These are phyloP conservation scores for Remorina albescens DNA, from an alignment of 2,797 vertebrate species.

Conservation along the genomic window DNA sequence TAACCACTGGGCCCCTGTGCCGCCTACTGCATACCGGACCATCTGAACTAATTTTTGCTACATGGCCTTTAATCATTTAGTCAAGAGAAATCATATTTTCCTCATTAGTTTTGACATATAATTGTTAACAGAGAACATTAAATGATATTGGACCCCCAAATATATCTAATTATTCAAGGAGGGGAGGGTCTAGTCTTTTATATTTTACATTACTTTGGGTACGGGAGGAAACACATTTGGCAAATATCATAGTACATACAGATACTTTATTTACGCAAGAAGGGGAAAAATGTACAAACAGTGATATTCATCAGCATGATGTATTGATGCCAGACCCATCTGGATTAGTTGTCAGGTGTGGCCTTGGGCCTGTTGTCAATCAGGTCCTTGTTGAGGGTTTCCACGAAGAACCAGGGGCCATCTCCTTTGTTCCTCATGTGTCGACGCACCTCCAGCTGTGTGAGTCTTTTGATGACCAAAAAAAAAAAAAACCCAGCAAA, in stretches of 20 bases:
- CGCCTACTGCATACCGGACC: no score
- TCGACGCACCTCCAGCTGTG: slow-evolving; percentile 84
- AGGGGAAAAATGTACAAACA: slow-evolving; percentile 78
- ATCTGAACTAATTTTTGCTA: no score
- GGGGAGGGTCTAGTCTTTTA: no score
- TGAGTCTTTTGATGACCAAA: slow-evolving; percentile 77
- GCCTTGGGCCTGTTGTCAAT: slow-evolving; percentile 87
- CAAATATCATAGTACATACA: slow-evolving; percentile 51
- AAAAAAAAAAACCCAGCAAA: not conserved
- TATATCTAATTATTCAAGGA: no score
- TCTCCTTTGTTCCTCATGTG: slow-evolving; percentile 92
- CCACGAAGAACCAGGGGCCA: slow-evolving; percentile 90
- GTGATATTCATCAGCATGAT: slow-evolving; percentile 54
- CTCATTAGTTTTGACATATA: no score
- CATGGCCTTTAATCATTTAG: no score
- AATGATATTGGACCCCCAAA: no score
- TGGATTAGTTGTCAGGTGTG: slow-evolving; percentile 88
- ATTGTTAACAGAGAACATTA: no score
- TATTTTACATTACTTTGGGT: no score
- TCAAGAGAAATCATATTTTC: no score
- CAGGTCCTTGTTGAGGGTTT: slow-evolving; percentile 85
- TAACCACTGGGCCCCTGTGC: no score
- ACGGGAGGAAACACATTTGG: no score
- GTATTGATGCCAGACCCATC: slow-evolving; percentile 40
- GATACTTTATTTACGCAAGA: slow-evolving; percentile 82